Conservation (phyloP, 2,797 vertebrate species). For the Pseudomugil tenellus region DNA sequence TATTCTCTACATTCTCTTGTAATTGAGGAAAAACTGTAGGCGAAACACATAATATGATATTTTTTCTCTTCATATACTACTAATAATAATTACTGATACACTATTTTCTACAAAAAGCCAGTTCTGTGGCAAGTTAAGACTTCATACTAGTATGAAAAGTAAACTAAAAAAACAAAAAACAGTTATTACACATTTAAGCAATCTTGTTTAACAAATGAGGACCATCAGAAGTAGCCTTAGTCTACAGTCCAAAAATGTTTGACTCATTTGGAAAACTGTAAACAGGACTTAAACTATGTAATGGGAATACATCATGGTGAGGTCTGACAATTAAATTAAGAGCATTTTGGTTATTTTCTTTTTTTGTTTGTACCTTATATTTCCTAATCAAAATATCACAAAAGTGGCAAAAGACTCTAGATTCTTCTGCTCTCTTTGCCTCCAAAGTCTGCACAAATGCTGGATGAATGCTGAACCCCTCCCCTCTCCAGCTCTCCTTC, state of each 20-base stretch:
- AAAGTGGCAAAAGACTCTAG: slow-evolving; percentile 11
- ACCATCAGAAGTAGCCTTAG: not conserved
- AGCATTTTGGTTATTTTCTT: not conserved
- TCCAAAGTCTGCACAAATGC: slow-evolving; percentile 30
- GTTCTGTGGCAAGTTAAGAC: too few species aligned
- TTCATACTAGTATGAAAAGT: too few species aligned
- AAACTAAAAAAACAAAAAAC: not conserved
- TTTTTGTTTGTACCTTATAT: not conserved
- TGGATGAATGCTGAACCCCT: slow-evolving; percentile 1
- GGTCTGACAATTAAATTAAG: not conserved
- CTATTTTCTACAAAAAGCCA: not conserved
- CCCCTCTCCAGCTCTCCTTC: slow-evolving; percentile 19
- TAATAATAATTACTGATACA: too few species aligned
- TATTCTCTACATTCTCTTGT: not conserved
- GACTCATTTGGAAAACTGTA: not conserved
- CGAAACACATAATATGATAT: not conserved
- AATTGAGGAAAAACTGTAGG: not conserved
- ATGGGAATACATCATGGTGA: not conserved
- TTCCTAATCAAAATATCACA: not conserved
- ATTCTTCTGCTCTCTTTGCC: slow-evolving; percentile 19
- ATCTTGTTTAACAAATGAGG: not conserved
- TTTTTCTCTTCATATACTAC: not conserved
- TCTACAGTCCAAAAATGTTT: not conserved
- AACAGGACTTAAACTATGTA: not conserved
- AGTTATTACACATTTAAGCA: not conserved